Percentiles rank a stretch among this genome's conserved stretches.
Evolutionary conservation across 1,140 invertebrate genomes (phyloP).

Genomic region (Drosophila pruinosa): DNA sequence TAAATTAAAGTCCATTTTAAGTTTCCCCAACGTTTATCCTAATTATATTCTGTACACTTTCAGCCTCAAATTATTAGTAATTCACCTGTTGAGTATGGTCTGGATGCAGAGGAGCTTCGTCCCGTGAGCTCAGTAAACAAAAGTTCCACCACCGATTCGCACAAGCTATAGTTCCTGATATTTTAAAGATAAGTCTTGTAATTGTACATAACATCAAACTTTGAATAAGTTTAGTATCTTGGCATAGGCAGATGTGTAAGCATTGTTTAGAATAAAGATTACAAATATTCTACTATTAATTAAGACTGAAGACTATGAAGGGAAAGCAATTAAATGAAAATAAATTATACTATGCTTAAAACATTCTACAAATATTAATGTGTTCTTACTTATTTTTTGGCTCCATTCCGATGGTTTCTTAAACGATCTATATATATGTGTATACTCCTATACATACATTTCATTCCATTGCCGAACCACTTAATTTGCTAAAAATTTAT

Average conservation of each 20-base stretch:
- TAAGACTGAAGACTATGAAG: constrained; percentile 62
- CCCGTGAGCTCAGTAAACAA: constrained; percentile 23
- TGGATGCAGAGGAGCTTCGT: constrained; percentile 25
- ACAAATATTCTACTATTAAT: constrained; percentile 44
- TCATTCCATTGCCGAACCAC: not conserved
- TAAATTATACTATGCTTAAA: constrained; percentile 59
- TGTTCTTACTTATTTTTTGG: not conserved
- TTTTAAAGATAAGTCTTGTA: constrained; percentile 50
- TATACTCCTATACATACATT: not conserved
- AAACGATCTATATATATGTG: constrained; percentile 20
- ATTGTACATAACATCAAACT: constrained; percentile 39
- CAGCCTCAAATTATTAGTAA: constrained; percentile 48
- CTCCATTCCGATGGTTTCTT: not conserved
- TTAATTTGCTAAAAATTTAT: constrained; percentile 38
- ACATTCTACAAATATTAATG: constrained; percentile 50
- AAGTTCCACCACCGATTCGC: constrained; percentile 35
- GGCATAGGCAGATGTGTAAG: too few relatives aligned
- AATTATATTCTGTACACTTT: constrained; percentile 52
- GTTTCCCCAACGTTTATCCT: constrained; percentile 12
- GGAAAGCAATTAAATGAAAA: constrained; percentile 40
- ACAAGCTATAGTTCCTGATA: constrained; percentile 71
- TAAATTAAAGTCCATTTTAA: not conserved
- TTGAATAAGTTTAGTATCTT: too few relatives aligned
- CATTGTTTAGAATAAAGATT: constrained; percentile 28
- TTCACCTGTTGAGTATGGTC: constrained; percentile 35